Conservation (phyloP, 1,140 invertebrate species). For the Epicauta chinensis region DNA sequence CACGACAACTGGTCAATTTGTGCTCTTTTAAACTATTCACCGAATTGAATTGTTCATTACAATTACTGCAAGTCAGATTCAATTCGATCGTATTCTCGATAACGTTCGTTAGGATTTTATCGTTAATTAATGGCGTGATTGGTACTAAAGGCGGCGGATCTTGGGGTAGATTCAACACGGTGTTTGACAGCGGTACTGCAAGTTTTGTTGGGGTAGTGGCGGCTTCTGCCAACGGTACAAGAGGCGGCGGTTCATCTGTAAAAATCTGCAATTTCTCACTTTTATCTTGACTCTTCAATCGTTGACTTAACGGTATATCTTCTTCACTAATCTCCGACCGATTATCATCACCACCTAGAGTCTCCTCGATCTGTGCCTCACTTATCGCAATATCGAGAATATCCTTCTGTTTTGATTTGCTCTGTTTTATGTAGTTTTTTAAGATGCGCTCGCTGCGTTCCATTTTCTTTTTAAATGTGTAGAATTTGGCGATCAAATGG, state of each 20-base stretch:
- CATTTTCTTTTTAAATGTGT: constrained; percentile 31
- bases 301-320: constrained; percentile 18
- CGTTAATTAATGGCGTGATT: constrained; percentile 23
- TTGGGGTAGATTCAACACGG: constrained; percentile 10
- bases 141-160: constrained; percentile 33
- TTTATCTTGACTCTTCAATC: neutral
- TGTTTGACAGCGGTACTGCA: neutral
- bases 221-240: constrained; percentile 26
- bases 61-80: constrained; percentile 21
- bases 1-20: constrained; percentile 18
- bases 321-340: constrained; percentile 15
- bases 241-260: constrained; percentile 26
- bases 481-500: constrained; percentile 27
- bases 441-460: constrained; percentile 24
- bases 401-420: constrained; percentile 17
- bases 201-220: constrained; percentile 1
- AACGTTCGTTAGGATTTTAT: constrained; percentile 15
- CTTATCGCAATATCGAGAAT: constrained; percentile 18
- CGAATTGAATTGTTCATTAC: constrained; percentile 23
- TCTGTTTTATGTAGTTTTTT: constrained; percentile 16
- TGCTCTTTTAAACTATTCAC: constrained; percentile 24
- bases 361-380: constrained; percentile 15
- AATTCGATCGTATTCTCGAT: constrained; percentile 16
- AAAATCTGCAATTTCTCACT: constrained; percentile 4
- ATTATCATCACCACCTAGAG: neutral